These are phyloP conservation scores for Saccopteryx bilineata DNA, from an alignment of 2,113 vertebrate genomes.

Conservation along the genomic window DNA sequence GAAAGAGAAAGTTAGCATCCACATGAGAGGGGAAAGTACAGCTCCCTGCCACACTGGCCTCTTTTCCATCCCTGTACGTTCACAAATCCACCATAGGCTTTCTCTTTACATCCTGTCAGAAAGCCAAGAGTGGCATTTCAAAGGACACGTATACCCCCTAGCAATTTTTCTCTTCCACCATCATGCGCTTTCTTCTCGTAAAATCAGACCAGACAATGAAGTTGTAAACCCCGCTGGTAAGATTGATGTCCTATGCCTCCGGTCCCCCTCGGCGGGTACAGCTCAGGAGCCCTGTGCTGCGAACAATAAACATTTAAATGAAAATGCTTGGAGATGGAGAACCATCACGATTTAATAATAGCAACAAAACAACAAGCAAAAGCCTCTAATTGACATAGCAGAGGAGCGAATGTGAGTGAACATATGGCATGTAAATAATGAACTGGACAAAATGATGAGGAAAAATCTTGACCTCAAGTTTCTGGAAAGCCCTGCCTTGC, in stretches of 20 bases:
- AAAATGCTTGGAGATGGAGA: constrained; percentile 76
- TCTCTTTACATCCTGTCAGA: constrained; percentile 67
- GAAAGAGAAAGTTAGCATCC: constrained; percentile 48
- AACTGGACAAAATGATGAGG: constrained; percentile 66
- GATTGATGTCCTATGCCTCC: constrained; percentile 63
- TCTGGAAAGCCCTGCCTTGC: constrained; percentile 71
- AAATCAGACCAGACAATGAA: constrained; percentile 78
- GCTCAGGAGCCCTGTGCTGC: constrained; percentile 63
- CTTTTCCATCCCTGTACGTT: constrained; percentile 46
- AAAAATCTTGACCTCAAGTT: constrained; percentile 66
- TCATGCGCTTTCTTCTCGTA: constrained; percentile 56
- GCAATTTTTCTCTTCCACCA: constrained; percentile 61
- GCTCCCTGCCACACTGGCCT: constrained; percentile 23
- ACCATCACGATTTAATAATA: constrained; percentile 66
- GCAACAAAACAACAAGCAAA: constrained; percentile 26
- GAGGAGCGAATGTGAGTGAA: constrained; percentile 24
- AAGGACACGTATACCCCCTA: constrained; percentile 65
- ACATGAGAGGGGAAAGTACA: constrained; percentile 5
- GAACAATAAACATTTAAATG: constrained; percentile 70
- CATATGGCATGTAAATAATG: constrained; percentile 72
- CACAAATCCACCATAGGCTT: constrained; percentile 40
- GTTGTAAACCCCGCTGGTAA: constrained; percentile 75
- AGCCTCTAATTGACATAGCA: constrained; percentile 76
- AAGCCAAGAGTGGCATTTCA: constrained; percentile 74
- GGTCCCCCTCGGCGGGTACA: background rate